These are phyloP conservation scores for Pseudorhombus dupliciocellatus DNA, from an alignment of 2,113 vertebrate species.

Conservation along the genomic window DNA sequence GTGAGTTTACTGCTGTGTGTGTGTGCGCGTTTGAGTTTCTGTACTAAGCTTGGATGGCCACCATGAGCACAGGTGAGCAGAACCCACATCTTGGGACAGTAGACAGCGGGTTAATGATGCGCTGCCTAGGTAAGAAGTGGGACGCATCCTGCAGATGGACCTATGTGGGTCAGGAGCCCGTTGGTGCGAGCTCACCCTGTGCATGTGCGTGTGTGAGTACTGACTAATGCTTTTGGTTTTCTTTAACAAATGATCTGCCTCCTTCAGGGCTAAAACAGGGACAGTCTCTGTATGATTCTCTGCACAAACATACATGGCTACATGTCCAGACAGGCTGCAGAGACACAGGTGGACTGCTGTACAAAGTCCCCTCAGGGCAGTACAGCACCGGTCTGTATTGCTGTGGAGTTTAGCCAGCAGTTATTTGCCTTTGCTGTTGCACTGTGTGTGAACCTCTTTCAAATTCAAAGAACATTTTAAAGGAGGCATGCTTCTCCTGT, in stretches of 20 bases:
- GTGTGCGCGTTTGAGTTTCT: not conserved
- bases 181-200: conserved; percentile 38
- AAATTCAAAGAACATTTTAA: not conserved
- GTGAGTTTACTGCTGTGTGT: conserved; percentile 3
- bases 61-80: conserved; percentile 46
- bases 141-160: conserved; percentile 25
- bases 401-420: not conserved
- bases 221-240: conserved; percentile 11
- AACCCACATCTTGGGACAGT: conserved; percentile 6
- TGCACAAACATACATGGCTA: not conserved
- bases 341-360: conserved; percentile 17
- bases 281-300: not conserved
- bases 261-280: conserved; percentile 1
- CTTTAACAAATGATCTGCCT: conserved; percentile 1
- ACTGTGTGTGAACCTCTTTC: not conserved
- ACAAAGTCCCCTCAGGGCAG: not conserved
- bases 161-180: conserved; percentile 62
- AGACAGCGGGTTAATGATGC: conserved; percentile 44
- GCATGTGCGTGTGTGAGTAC: not conserved
- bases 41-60: not conserved
- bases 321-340: conserved; percentile 26
- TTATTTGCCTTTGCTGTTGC: not conserved
- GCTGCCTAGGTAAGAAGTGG: conserved; percentile 49
- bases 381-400: conserved; percentile 7
- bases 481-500: too few relatives aligned